Conservation (phyloP, 2,888 invertebrate species). For the Mythimna pallens region DNA sequence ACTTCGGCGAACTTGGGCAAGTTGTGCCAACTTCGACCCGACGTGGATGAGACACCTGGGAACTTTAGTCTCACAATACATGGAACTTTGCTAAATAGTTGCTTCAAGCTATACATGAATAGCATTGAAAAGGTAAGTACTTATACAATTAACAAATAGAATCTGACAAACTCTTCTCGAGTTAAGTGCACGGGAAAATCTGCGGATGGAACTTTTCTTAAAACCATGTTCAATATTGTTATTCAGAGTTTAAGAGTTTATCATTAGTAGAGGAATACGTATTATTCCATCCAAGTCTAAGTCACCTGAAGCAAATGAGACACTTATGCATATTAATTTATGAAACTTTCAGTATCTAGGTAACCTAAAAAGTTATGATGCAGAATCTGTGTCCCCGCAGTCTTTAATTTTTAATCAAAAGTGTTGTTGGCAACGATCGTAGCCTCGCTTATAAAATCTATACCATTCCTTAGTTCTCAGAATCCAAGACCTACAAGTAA, state of each 20-base stretch:
- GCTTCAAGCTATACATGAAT: conserved; percentile 14
- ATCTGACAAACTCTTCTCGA: conserved; percentile 5
- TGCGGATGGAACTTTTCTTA: conserved; percentile 14
- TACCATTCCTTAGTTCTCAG: conserved; percentile 7
- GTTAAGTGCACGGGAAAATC: conserved; percentile 20
- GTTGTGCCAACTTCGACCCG: conserved; percentile 34
- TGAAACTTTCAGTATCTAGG: not conserved
- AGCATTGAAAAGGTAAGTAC: conserved; percentile 18
- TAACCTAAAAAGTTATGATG: not conserved
- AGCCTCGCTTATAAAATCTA: not conserved
- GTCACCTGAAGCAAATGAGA: conserved; percentile 27
- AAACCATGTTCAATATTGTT: conserved; percentile 36
- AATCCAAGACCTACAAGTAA: conserved; percentile 18
- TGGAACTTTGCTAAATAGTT: conserved; percentile 43
- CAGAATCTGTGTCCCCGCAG: conserved; percentile 8
- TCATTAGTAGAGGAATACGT: conserved; percentile 18
- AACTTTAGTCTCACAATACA: conserved; percentile 54
- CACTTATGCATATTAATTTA: conserved; percentile 25
- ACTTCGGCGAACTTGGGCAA: conserved; percentile 43
- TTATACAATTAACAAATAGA: conserved; percentile 47
- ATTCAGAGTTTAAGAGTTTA: conserved; percentile 41
- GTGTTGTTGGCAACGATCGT: not conserved
- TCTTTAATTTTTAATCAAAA: conserved; percentile 14
- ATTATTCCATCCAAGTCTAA: conserved; percentile 22
- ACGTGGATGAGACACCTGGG: conserved; percentile 60